Conservation (phyloP, 2,888 invertebrate genomes). For the Zelleria hepariella region DNA sequence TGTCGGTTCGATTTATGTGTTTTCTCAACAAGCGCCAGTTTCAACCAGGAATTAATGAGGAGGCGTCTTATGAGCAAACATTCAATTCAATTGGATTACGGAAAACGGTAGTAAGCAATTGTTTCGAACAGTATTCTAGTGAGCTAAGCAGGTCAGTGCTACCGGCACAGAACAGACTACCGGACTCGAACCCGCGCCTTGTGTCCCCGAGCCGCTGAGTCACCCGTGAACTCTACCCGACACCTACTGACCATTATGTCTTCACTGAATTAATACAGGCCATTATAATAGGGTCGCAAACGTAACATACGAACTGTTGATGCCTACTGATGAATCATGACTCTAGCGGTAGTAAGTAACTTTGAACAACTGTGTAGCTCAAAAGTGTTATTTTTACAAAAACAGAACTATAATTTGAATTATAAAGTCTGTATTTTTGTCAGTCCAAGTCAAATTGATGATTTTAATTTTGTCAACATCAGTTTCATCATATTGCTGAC, state of each 20-base stretch:
- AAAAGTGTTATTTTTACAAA: too few relatives aligned
- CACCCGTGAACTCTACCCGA: not conserved
- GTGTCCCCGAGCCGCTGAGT: not conserved
- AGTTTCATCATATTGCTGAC: too few relatives aligned
- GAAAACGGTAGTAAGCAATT: not conserved
- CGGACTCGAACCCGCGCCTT: conserved; percentile 6
- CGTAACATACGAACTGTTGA: not conserved
- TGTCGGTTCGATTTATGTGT: not conserved
- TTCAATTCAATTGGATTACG: not conserved
- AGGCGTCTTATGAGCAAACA: not conserved
- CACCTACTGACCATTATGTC: not conserved
- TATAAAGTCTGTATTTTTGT: too few relatives aligned
- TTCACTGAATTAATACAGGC: not conserved
- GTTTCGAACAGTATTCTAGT: not conserved
- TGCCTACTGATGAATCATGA: not conserved
- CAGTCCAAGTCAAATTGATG: too few relatives aligned
- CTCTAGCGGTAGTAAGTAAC: not conserved
- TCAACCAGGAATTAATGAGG: not conserved
- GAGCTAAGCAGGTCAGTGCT: conserved; percentile 2
- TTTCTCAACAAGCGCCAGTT: not conserved
- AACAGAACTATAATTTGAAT: too few relatives aligned
- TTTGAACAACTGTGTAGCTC: too few relatives aligned
- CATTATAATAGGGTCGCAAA: not conserved
- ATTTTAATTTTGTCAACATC: too few relatives aligned
- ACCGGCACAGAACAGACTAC: too few relatives aligned